Percentiles rank a stretch among this genome's conserved stretches.
These are phyloP conservation scores for Apodemus sylvaticus DNA, from an alignment of 2,113 vertebrate species.

Conservation along the genomic window DNA sequence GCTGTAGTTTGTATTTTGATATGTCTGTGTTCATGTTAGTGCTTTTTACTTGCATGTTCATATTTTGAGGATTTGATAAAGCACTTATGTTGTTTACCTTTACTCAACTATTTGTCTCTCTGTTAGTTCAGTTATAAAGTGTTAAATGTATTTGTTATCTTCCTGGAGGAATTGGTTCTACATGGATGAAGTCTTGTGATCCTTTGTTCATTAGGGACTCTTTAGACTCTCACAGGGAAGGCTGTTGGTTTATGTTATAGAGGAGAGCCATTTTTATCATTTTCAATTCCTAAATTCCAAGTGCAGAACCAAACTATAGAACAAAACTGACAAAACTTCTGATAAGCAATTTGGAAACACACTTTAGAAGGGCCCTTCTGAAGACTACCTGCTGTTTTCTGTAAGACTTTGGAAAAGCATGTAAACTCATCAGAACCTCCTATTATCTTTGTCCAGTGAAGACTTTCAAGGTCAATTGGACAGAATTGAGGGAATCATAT, in stretches of 20 bases:
- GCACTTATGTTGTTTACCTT: conserved; percentile 25
- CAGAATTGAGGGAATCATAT: background rate
- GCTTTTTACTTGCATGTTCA: background rate
- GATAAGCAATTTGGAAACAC: background rate
- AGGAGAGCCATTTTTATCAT: background rate
- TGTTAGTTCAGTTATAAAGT: background rate
- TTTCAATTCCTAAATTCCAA: background rate
- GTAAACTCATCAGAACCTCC: background rate
- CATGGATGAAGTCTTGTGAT: background rate
- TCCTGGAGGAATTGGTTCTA: background rate
- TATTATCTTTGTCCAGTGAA: background rate
- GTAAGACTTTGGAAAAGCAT: background rate
- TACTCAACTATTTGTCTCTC: background rate
- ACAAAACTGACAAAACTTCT: background rate
- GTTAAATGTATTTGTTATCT: background rate
- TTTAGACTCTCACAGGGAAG: background rate
- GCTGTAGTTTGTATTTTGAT: background rate
- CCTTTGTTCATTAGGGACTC: background rate
- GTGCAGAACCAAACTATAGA: background rate
- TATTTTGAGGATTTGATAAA: conserved; percentile 25
- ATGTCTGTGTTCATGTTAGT: background rate
- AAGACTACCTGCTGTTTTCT: background rate
- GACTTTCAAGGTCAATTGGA: background rate
- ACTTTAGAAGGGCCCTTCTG: background rate
- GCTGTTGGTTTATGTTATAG: background rate